Conservation (phyloP, 2,797 vertebrate species). For the Acanthurus tractus region DNA sequence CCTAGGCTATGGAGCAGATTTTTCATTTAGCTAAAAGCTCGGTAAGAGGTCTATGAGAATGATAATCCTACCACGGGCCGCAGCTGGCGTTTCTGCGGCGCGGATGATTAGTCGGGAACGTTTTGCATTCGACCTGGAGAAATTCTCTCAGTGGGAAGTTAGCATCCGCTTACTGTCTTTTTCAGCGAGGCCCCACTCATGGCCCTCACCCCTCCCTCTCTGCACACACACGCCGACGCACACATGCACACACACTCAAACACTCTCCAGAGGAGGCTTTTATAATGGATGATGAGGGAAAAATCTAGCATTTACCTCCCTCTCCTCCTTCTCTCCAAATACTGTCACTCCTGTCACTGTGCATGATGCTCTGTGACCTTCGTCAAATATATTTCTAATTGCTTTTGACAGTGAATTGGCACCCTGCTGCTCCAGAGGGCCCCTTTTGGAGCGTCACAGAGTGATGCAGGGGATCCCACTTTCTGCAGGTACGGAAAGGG, state of each 20-base stretch:
- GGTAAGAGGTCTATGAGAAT: slow-evolving; percentile 99
- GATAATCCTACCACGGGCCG: slow-evolving; percentile 97
- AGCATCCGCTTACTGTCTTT: slow-evolving; percentile 99
- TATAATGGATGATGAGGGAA: slow-evolving; percentile 67
- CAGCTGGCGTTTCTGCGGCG: slow-evolving; percentile 98
- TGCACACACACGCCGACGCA: slow-evolving; percentile 15
- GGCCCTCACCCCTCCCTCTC: slow-evolving; percentile 63
- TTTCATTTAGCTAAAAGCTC: slow-evolving; percentile 99
- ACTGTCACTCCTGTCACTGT: slow-evolving; percentile 87
- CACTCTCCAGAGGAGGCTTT: slow-evolving; percentile 59
- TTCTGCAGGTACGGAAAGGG: slow-evolving; percentile 73
- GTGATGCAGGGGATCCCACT: slow-evolving; percentile 19
- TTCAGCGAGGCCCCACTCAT: slow-evolving; percentile 63
- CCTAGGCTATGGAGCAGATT: slow-evolving; percentile 99
- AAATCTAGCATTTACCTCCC: slow-evolving; percentile 62
- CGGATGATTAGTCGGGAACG: slow-evolving; percentile 98
- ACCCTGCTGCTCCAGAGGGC: slow-evolving; percentile 42
- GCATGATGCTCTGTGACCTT: slow-evolving; percentile 88
- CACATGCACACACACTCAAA: slow-evolving; percentile 11
- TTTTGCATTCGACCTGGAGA: slow-evolving; percentile 99
- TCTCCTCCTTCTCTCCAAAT: slow-evolving; percentile 75
- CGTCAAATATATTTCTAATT: slow-evolving; percentile 88
- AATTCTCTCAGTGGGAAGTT: slow-evolving; percentile 99
- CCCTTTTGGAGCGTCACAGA: slow-evolving; percentile 10
- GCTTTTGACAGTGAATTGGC: slow-evolving; percentile 84